Evolutionary conservation across 2,113 vertebrate genomes (phyloP), one percentile per base, ranked within the genome.

Genomic region (Rallus limicola): DNA sequence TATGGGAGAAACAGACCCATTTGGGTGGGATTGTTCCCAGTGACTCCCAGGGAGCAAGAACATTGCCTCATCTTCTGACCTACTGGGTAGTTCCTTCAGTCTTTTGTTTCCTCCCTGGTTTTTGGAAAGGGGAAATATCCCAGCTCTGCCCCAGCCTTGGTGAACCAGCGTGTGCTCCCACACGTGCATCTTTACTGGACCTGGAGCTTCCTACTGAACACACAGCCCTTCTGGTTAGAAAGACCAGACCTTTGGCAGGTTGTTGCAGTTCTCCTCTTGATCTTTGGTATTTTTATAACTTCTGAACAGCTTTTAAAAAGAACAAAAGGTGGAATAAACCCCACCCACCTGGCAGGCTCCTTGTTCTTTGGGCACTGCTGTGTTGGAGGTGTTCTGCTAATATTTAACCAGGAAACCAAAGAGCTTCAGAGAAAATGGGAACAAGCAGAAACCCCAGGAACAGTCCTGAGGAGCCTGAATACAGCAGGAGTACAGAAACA

Each of bases 351-450:
- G 18, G 13, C 36, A 40, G 21, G 44, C 81, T 62, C 34, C 68
- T 75, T 71, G 33, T 84, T 89, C 74, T 70, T 71, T 79, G 58
- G 42, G 42, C 52, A 12, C 78, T 64, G 70, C 10, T 58, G 23
- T 9, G 38, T 64, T 90, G 20, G 75, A 91, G 78, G 70, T 71
- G 48, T 68, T 91, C 78, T 68, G 56, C 34, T 95, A 79, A 91
- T 90, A 38, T 91, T 97, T 93, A 87, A 91, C 95, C 42, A 7
- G 10, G 53, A 79, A 94, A 42, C 28, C 77, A 84, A 63, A 80
- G 83, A 83, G 29, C 81, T 94, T 91, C 48, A 70, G 84, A 77
- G 87, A 36, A 44, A 33, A 87, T 52, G n/a, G 75, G 87, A 93
- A 38, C 26, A 78, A 82, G 65, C 74, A 94, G 65, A 86, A 89